These are phyloP conservation scores for Melanaphis sacchari DNA, from an alignment of 1,140 invertebrate genomes.

Conservation along the genomic window DNA sequence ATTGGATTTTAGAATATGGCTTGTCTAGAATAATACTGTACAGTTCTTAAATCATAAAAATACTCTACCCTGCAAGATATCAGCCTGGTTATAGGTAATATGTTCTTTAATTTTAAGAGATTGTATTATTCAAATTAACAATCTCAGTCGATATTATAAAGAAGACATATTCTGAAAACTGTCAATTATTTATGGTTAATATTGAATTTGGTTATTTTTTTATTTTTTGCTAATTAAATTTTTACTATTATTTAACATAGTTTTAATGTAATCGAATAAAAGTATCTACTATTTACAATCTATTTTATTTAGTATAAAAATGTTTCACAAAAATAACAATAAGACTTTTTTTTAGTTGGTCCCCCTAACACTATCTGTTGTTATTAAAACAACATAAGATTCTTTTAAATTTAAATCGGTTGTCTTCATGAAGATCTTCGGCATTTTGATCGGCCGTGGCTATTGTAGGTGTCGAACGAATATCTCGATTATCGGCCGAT, in stretches of 20 bases:
- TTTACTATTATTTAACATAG: not conserved
- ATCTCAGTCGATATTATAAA: not conserved
- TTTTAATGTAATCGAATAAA: not conserved
- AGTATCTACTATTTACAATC: not conserved
- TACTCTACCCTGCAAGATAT: conserved; percentile 47
- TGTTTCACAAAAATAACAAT: not conserved
- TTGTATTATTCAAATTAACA: conserved; percentile 13
- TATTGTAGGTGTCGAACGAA: conserved; percentile 29
- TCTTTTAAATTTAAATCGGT: conserved; percentile 45
- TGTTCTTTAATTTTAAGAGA: not conserved
- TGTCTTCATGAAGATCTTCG: conserved; percentile 23
- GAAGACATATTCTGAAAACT: not conserved
- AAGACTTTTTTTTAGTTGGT: not conserved
- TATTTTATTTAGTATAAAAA: conserved; percentile 15
- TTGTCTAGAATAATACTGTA: conserved; percentile 35
- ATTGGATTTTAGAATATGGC: conserved; percentile 6
- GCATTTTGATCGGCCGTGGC: conserved; percentile 44
- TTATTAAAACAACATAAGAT: conserved; percentile 50
- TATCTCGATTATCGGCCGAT: conserved; percentile 54
- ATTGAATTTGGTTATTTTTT: not conserved
- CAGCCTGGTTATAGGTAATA: conserved; percentile 16
- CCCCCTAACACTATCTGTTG: conserved; percentile 49
- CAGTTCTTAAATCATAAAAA: conserved; percentile 33
- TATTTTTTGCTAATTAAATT: not conserved
- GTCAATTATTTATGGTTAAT: not conserved